Percentiles rank a stretch among this genome's conserved stretches.
phyloP scores from a whole-genome alignment of 2,888 invertebrate genomes.

The Iphiclides podalirius region DNA sequence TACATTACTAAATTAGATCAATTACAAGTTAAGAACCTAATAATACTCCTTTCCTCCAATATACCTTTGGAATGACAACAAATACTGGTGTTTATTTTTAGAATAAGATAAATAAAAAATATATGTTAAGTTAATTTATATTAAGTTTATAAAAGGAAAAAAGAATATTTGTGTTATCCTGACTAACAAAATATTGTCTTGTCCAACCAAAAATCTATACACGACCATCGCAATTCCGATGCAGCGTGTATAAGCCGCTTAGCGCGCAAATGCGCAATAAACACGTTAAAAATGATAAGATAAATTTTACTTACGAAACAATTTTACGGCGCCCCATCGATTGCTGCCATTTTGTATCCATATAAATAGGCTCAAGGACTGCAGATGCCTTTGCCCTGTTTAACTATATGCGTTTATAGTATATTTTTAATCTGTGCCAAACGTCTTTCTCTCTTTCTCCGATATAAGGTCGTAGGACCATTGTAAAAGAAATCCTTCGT shows the following conservation, averaged over 20 bases:
- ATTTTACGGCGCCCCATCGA: conserved; percentile 12
- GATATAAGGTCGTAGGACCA: neutral
- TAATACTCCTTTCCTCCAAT: too few relatives aligned
- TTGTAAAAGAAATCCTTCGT: neutral
- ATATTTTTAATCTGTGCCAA: neutral
- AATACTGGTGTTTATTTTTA: too few relatives aligned
- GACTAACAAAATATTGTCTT: conserved; percentile 7
- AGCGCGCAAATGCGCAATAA: conserved; percentile 15
- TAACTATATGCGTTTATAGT: neutral
- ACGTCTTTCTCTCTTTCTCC: neutral
- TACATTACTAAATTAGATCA: too few relatives aligned
- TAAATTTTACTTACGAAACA: conserved; percentile 24
- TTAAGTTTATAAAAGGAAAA: too few relatives aligned
- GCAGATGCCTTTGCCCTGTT: neutral
- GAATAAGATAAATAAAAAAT: too few relatives aligned
- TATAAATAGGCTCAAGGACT: conserved; percentile 18
- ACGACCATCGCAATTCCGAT: conserved; percentile 4
- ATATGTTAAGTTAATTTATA: too few relatives aligned
- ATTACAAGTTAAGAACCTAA: too few relatives aligned
- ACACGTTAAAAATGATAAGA: conserved; percentile 23
- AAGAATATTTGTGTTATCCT: too few relatives aligned
- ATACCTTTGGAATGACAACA: too few relatives aligned
- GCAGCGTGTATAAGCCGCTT: conserved; percentile 17
- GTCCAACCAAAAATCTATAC: conserved; percentile 8
- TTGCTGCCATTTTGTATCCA: conserved; percentile 7